A percentile compares a stretch with the other conserved stretches of the same genome.
Conservation (phyloP, 1,140 invertebrate species). For the Stratiolaelaps scimitus region DNA sequence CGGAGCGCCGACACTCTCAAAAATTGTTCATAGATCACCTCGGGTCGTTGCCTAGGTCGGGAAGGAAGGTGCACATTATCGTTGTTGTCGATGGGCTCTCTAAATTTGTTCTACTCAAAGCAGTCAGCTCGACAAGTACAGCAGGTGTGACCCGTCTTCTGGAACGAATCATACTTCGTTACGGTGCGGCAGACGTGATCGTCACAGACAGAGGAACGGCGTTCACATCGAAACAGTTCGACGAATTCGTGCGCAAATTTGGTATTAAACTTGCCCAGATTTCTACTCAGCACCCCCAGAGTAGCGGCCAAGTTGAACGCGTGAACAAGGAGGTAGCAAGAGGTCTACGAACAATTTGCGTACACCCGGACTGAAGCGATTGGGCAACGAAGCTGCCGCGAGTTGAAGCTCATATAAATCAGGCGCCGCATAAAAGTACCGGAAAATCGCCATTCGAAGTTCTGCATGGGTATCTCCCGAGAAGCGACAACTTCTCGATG, state of each 20-base stretch:
- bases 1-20: too few species aligned
- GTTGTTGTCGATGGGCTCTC: slow-evolving; percentile 5
- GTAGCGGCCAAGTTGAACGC: neutral
- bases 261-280: neutral
- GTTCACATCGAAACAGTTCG: neutral
- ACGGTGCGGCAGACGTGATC: neutral
- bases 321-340: neutral
- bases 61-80: too few species aligned
- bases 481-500: neutral
- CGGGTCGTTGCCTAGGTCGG: neutral
- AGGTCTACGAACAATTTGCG: neutral
- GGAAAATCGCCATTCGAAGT: slow-evolving; percentile 1
- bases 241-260: neutral
- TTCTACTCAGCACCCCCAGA: too few species aligned
- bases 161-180: neutral
- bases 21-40: neutral
- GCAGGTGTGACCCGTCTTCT: too few species aligned
- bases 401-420: neutral
- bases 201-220: neutral
- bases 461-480: neutral
- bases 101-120: neutral
- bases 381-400: neutral
- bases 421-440: neutral
- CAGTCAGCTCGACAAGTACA: too few species aligned
- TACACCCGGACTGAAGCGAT: neutral